phyloP scores from a whole-genome alignment of 2,888 invertebrate genomes.

The Zeuzera pyrina region DNA sequence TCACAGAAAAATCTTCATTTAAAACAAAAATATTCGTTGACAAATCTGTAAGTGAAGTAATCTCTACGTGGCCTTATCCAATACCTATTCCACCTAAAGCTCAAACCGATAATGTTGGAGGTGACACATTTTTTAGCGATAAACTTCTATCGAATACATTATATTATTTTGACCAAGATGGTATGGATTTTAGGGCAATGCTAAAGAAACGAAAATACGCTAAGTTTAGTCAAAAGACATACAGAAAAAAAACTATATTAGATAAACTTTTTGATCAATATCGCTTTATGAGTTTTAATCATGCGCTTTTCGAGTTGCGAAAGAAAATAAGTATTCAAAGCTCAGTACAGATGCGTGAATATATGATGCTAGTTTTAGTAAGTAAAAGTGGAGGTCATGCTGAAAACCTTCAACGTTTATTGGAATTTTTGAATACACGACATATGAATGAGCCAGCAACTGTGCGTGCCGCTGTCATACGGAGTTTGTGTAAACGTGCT shows the following conservation, averaged over 20 bases:
- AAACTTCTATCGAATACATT: too few species aligned
- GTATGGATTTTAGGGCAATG: too few species aligned
- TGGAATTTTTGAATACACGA: conserved; percentile 26
- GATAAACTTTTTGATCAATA: conserved; percentile 41
- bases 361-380: conserved; percentile 45
- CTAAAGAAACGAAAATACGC: too few species aligned
- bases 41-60: conserved; percentile 24
- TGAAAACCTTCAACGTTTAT: conserved; percentile 27
- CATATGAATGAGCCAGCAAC: conserved; percentile 40
- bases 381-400: conserved; percentile 43
- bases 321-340: conserved; percentile 30
- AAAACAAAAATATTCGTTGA: conserved; percentile 36
- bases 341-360: conserved; percentile 33
- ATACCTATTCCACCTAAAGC: conserved; percentile 15
- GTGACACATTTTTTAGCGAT: too few species aligned
- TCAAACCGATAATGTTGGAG: too few species aligned
- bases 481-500: conserved; percentile 45
- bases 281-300: conserved; percentile 35
- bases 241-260: conserved; percentile 20
- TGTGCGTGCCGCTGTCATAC: conserved; percentile 37
- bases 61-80: conserved; percentile 29
- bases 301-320: conserved; percentile 34
- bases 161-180: too few species aligned
- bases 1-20: conserved; percentile 24
- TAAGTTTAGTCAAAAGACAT: rapidly evolving